Conservation (phyloP, 2,797 vertebrate genomes). For the Falco concolor region DNA sequence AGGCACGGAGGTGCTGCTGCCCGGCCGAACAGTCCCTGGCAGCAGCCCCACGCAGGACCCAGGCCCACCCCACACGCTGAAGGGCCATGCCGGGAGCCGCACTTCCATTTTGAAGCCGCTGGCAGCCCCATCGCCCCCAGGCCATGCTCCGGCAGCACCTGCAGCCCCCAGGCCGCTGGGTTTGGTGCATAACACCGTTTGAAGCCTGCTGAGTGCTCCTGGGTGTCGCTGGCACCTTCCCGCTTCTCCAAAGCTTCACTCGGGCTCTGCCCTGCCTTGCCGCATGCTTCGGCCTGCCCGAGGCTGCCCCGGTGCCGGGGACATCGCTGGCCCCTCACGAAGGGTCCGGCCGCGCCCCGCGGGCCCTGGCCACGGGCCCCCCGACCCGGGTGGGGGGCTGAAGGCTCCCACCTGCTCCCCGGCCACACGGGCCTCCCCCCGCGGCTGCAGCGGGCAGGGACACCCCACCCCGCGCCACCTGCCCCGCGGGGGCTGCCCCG, state of each 20-base stretch:
- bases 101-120: rapidly evolving
- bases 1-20: neutral
- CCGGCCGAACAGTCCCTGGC: neutral
- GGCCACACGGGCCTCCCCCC: neutral
- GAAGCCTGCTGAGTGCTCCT: rapidly evolving
- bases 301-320: neutral
- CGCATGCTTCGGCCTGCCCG: neutral
- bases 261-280: rapidly evolving
- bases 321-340: neutral
- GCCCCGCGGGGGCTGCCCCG: too few relatives aligned
- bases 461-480: neutral
- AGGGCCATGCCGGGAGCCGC: too few relatives aligned
- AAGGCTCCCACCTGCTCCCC: neutral
- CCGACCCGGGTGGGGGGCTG: neutral
- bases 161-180: rapidly evolving
- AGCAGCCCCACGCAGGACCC: neutral
- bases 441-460: neutral
- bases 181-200: rapidly evolving
- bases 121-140: neutral
- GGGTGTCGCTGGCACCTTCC: neutral
- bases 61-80: neutral
- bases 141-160: rapidly evolving
- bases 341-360: neutral
- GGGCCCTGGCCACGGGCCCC: neutral
- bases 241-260: neutral